Percentiles rank a stretch among this genome's conserved stretches.
Evolutionary conservation across 2,888 invertebrate genomes (phyloP).

Genomic region (Argynnis bischoffii): DNA sequence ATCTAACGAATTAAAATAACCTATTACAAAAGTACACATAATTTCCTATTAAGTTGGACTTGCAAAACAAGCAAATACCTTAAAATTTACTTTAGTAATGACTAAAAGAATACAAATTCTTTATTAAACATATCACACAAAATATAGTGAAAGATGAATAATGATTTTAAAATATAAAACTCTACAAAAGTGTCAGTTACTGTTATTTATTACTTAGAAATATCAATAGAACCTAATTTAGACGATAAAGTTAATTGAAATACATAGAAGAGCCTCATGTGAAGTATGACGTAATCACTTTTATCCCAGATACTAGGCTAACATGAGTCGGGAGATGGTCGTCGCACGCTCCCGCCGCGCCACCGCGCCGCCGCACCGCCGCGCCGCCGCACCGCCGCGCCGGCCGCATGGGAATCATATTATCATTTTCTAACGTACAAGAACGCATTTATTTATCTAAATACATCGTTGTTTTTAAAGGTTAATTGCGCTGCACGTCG

Average conservation of each 20-base stretch:
- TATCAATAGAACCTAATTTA: not conserved
- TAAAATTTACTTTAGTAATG: no score
- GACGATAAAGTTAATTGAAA: not conserved
- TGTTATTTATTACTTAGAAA: not conserved
- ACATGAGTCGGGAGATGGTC: slow-evolving; percentile 42
- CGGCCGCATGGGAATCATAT: slow-evolving; percentile 19
- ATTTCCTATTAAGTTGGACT: no score
- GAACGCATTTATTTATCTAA: slow-evolving; percentile 7
- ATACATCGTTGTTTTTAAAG: slow-evolving; percentile 21
- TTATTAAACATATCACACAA: no score
- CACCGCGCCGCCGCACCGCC: not conserved
- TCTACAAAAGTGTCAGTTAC: no score
- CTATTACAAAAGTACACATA: no score
- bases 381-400: not conserved
- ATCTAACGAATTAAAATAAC: no score
- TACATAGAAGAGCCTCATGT: not conserved
- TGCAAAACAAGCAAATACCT: no score
- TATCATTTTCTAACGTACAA: slow-evolving; percentile 2
- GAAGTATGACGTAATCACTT: slow-evolving; percentile 58
- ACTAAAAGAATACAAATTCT: no score
- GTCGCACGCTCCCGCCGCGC: not conserved
- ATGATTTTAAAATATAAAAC: no score
- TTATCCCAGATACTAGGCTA: slow-evolving; percentile 56
- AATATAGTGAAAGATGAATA: no score
- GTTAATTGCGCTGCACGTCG: slow-evolving; percentile 61